Conservation (phyloP, 2,113 vertebrate species). For the Peucedramus taeniatus region DNA sequence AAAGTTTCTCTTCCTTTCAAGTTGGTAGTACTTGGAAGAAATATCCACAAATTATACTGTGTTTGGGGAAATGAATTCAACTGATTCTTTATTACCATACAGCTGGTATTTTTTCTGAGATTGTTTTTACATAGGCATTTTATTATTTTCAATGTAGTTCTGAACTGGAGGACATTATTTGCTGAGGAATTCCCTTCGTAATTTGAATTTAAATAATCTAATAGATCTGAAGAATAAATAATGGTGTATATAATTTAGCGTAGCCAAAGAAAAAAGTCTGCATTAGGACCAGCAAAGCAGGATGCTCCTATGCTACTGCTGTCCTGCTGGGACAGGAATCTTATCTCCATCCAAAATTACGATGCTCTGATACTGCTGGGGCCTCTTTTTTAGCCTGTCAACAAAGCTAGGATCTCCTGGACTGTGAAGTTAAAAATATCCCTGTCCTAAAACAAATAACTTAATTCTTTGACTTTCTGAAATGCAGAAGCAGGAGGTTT, state of each 20-base stretch:
- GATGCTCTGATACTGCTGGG: neutral
- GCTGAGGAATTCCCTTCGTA: neutral
- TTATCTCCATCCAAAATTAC: accelerated
- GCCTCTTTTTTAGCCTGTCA: neutral
- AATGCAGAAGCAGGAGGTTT: neutral
- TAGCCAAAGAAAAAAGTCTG: neutral
- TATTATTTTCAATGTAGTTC: neutral
- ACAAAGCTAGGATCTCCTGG: neutral
- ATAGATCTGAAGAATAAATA: constrained; percentile 9
- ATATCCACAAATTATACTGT: neutral
- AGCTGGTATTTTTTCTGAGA: neutral
- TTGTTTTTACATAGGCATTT: neutral
- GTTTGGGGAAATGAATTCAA: constrained; percentile 26
- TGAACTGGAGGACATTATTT: neutral
- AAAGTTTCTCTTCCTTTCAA: constrained; percentile 34
- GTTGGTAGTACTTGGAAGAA: neutral
- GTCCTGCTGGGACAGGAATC: accelerated
- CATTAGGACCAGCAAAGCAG: neutral
- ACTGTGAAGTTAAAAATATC: neutral
- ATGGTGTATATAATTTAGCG: neutral
- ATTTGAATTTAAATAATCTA: neutral
- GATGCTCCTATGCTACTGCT: neutral
- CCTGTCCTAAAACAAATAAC: neutral
- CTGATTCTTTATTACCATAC: neutral
- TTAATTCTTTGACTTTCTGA: neutral